Evolutionary conservation across 2,797 vertebrate genomes (phyloP), one percentile per base, ranked within the genome.

Genomic region (Carapus acus): DNA sequence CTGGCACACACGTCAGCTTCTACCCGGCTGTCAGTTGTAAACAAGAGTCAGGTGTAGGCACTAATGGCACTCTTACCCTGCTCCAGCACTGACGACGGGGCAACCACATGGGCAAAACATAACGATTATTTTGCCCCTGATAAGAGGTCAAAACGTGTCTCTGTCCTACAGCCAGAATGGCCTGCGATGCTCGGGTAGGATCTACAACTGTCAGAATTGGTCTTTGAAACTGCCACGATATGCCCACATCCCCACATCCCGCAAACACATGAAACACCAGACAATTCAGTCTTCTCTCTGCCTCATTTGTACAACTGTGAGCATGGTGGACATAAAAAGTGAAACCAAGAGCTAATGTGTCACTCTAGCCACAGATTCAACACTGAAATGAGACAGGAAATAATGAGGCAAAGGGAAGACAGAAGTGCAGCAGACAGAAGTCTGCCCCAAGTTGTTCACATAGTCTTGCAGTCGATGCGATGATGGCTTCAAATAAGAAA

Each of bases 1-100:
- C 43, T 53, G 15, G 62, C 43, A 64, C 33, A 42, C 31, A 42
- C 19, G 49, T 56, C 37, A 18, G 49, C 52, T 66, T 43, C 56
- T 55, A 60, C 47, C 51, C 67, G 53, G 20, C 43, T 51, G 58
- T 73, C 64, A 54, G 62, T 52, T 67, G 64, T 82, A 80, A 83
- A 82, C 67, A 78, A 70, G 50, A 63, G 64, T 73, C 68, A 52
- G 67, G 68, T 70, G 50, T 40, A 57, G 20, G 7, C 43, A 69
- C 60, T 68, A 62, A 18, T 73, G 65, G 55, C 7, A 27, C 43
- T 59, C 54, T 42, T 14, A 63, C 57, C 47, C 43, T 36, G 42
- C 53, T 58, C n/a, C 46, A 45, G 24, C 52, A 52, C 58, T 49
- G 58, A 49, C 62, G 64, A 52, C 42, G 8, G 43, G 33, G 45